Base-by-base conservation (phyloP, 2,113 vertebrate genomes). In the Lucifuga dentata region DNA sequence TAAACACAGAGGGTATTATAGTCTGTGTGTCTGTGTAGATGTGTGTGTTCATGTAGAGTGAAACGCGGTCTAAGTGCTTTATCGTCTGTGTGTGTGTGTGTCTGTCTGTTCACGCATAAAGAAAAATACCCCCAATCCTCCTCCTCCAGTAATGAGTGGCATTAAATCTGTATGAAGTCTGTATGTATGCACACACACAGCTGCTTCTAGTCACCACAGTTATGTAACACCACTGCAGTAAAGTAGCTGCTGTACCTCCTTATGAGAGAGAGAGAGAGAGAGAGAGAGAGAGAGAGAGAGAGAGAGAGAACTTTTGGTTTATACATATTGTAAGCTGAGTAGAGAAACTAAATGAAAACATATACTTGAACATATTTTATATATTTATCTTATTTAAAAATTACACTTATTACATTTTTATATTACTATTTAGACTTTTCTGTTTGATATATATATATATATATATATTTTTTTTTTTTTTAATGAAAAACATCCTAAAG, bases 181-280 rank as follows among this genome's bases (percentile, higher is more conserved):
- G 72, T 38, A 29, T 56, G 36, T 56, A 46, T 36, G 23, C 61
- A 49, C 38, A 58, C 48, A 40, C 74, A 66, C 64, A 67, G 48
- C 39, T 73, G 71, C 68, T 72, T 64, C 35, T 17, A 68, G 77
- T 78, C 74, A 76, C 81, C 70, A 64, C 39, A 65, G 78, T 91
- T 90, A 89, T 73, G 60, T 69, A 91, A 91, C 79, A 75, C 38
- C 80, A 84, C 88, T 85, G 86, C 82, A 79, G 87, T 80, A 78
- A 83, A 83, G 24, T 57, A 46, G 24, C 50, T 59, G n/a, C n/a
- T n/a, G n/a, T n/a, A 59, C 46, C 72, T 80, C 64, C 56, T 59
- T 58, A 73, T 48, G 71, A 39, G 40, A 36, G 23, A 40, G 57
- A 8, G 26, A 52, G 29, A 15, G 26, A 49, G 45, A 32, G 8